Conservation (phyloP, 1,140 invertebrate genomes). For the Heliconius melpomene region DNA sequence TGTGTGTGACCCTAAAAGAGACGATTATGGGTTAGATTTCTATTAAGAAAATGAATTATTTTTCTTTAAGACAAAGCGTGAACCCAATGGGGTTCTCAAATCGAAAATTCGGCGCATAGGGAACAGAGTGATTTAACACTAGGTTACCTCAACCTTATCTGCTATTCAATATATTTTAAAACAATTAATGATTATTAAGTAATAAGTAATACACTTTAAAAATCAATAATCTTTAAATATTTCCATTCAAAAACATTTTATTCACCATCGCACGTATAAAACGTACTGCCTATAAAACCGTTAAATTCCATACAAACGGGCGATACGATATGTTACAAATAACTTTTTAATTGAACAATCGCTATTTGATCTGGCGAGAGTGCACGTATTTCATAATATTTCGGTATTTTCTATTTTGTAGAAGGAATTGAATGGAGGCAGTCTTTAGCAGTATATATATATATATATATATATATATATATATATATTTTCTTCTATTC, state of each 20-base stretch:
- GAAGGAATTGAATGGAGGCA: no score
- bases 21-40: no score
- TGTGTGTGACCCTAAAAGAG: no score
- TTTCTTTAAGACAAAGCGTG: no score
- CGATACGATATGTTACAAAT: constrained; percentile 3
- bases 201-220: neutral
- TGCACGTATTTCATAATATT: neutral
- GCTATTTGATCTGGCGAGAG: constrained; percentile 5
- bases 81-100: no score
- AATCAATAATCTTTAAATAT: neutral
- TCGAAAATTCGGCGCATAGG: no score
- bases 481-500: neutral
- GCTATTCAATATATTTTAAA: no score
- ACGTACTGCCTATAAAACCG: neutral
- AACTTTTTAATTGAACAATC: constrained; percentile 14
- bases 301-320: neutral
- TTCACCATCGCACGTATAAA: neutral
- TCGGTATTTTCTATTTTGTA: neutral
- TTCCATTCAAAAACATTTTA: neutral
- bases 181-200: no score
- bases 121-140: no score
- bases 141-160: neutral
- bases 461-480: neutral
- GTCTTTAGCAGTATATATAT: neutral
- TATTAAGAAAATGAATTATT: no score